Evolutionary conservation across 2,888 invertebrate species (phyloP).

Genomic region (Tryphoninae sp.): DNA sequence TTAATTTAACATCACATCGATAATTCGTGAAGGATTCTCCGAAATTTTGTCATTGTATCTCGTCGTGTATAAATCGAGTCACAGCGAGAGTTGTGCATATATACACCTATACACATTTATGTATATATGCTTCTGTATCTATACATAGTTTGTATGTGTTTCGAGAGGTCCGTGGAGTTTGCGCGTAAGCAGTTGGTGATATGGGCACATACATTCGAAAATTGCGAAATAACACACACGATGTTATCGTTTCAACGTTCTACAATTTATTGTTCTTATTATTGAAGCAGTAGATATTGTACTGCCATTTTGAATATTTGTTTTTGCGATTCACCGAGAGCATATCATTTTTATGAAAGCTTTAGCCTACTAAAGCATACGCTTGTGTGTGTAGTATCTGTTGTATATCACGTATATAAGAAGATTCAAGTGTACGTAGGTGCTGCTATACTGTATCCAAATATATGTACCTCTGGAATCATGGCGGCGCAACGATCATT

Average conservation of each 20-base stretch:
- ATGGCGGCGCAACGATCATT: too few species aligned
- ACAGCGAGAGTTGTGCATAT: constrained; percentile 19
- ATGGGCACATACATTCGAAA: constrained; percentile 35
- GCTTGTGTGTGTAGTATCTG: background rate
- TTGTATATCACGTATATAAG: background rate
- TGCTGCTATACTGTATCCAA: too few species aligned
- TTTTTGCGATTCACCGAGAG: constrained; percentile 23
- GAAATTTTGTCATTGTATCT: constrained; percentile 34
- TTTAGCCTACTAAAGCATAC: background rate
- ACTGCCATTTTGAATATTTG: constrained; percentile 2
- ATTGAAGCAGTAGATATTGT: constrained; percentile 1
- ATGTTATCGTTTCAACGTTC: background rate
- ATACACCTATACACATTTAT: constrained; percentile 8
- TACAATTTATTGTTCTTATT: constrained; percentile 5
- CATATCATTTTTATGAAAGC: constrained; percentile 7
- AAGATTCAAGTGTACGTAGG: background rate
- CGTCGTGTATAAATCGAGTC: constrained; percentile 27
- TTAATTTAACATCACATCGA: constrained; percentile 1
- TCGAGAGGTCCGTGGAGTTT: constrained; percentile 43
- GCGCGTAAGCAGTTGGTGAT: constrained; percentile 52
- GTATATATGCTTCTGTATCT: constrained; percentile 11
- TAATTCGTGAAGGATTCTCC: background rate
- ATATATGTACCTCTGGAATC: too few species aligned
- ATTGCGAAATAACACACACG: constrained; percentile 36
- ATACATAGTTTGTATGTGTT: constrained; percentile 14